Evolutionary conservation across 2,797 vertebrate genomes (phyloP).

Genomic region (Anisognathus igniventris): DNA sequence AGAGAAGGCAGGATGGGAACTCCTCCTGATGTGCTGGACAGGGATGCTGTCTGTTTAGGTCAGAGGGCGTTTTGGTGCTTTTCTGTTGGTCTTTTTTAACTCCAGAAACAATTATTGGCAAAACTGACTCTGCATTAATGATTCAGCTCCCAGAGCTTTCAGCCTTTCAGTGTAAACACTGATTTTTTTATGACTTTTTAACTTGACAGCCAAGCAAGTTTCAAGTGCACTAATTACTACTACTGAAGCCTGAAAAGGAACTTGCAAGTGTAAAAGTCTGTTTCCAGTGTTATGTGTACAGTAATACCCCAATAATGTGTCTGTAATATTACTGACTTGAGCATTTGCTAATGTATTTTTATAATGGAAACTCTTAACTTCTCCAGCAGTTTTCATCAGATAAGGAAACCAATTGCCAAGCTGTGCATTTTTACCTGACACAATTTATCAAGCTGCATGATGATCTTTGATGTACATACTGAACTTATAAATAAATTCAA

Average conservation of each 20-base stretch:
- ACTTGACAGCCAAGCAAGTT: constrained; percentile 28
- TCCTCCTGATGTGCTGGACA: background rate
- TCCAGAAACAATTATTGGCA: background rate
- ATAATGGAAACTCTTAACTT: background rate
- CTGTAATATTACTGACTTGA: background rate
- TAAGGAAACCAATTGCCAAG: background rate
- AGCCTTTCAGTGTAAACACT: constrained; percentile 27
- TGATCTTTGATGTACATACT: constrained; percentile 58
- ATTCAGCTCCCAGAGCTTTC: background rate
- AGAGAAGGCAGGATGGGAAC: background rate
- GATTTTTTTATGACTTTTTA: background rate
- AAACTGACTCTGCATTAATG: background rate
- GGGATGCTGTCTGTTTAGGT: background rate
- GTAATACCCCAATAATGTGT: background rate
- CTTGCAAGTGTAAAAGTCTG: background rate
- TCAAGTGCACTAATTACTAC: constrained; percentile 31
- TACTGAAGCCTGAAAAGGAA: constrained; percentile 22
- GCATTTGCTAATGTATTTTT: constrained; percentile 3
- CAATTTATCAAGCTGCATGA: constrained; percentile 49
- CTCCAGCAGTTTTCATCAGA: constrained; percentile 10
- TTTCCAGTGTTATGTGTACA: background rate
- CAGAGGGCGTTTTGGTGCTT: background rate
- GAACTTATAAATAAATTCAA: constrained; percentile 56
- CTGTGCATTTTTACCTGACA: constrained; percentile 22
- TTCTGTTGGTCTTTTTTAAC: background rate